Conservation (phyloP, 2,888 invertebrate genomes). For the Antheraea assamensis region DNA sequence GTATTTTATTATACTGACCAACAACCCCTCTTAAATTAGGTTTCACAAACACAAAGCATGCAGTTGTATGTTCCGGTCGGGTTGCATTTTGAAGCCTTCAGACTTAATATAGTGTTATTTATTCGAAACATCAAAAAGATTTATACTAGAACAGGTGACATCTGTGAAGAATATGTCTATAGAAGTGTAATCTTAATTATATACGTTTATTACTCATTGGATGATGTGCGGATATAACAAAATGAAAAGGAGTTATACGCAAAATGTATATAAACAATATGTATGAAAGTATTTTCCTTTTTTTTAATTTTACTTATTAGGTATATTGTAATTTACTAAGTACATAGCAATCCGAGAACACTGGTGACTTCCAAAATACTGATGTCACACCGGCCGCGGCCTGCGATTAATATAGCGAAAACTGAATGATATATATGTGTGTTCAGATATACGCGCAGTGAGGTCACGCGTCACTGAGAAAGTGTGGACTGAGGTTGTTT, state of each 20-base stretch:
- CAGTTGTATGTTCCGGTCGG: not conserved
- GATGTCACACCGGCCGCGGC: too few relatives aligned
- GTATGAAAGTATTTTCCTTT: too few relatives aligned
- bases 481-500: not conserved
- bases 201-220: too few relatives aligned
- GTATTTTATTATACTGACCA: not conserved
- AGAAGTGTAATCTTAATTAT: too few relatives aligned
- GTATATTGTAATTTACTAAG: not conserved
- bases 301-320: too few relatives aligned
- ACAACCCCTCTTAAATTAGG: not conserved
- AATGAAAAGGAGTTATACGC: too few relatives aligned
- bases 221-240: too few relatives aligned
- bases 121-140: too few relatives aligned
- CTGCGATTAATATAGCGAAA: not conserved
- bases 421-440: constrained; percentile 1
- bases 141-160: too few relatives aligned
- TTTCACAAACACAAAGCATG: not conserved
- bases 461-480: not conserved
- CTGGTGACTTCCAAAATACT: not conserved
- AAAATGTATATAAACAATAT: too few relatives aligned
- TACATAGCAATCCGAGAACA: not conserved
- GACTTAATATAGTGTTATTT: not conserved
- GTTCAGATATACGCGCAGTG: not conserved
- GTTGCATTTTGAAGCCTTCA: not conserved
- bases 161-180: too few relatives aligned